Evolutionary conservation across 2,888 invertebrate genomes (phyloP).

Genomic region (Sclerodermus sp.): DNA sequence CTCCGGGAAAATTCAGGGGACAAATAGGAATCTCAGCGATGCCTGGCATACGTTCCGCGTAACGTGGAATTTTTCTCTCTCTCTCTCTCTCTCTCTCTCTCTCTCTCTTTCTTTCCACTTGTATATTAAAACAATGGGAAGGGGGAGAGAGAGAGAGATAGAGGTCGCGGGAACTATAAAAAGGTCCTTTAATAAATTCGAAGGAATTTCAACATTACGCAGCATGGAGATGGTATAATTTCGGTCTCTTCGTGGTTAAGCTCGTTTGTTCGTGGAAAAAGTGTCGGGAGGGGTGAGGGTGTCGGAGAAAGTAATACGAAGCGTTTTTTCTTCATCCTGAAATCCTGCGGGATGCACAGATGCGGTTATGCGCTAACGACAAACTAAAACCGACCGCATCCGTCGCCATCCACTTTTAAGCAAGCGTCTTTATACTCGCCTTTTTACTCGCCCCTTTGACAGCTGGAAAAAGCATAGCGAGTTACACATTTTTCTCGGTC

Average conservation of each 20-base stretch:
- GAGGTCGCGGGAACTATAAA: background rate
- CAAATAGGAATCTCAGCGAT: background rate
- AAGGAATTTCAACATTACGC: slow-evolving; percentile 1
- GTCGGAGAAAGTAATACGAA: background rate
- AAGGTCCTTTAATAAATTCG: slow-evolving; percentile 1
- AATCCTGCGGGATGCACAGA: background rate
- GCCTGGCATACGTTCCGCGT: background rate
- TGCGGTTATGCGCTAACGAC: background rate
- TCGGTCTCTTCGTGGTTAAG: background rate
- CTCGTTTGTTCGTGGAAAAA: background rate
- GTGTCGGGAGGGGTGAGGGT: background rate
- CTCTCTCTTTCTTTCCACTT: background rate
- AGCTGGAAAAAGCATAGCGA: too few relatives aligned
- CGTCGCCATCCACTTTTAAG: background rate
- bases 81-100: slow-evolving; percentile 1
- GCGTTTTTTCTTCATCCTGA: too few relatives aligned
- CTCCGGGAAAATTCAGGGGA: background rate
- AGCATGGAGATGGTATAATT: too few relatives aligned
- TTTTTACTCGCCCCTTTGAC: background rate
- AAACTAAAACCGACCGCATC: background rate
- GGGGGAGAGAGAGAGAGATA: too few relatives aligned
- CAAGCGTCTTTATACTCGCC: background rate
- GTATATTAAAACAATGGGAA: background rate
- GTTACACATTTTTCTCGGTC: too few relatives aligned
- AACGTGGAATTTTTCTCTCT: background rate